Percentiles rank a stretch among this genome's conserved stretches.
phyloP scores from a whole-genome alignment of 2,888 invertebrate species.

The Mantis religiosa region DNA sequence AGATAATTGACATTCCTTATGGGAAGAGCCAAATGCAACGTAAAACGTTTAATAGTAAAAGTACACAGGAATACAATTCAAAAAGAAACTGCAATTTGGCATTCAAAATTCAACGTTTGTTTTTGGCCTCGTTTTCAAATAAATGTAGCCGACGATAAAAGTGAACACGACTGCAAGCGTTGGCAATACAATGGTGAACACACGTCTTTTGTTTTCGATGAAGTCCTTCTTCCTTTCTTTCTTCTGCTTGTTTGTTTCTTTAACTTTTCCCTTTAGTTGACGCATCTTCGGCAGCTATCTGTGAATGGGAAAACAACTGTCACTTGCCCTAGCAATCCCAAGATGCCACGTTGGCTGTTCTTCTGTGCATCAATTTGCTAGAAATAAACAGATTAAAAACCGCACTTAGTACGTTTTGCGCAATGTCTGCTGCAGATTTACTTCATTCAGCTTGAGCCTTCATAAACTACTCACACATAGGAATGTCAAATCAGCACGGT shows the following conservation, averaged over 20 bases:
- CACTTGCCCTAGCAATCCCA: background rate
- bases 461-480: background rate
- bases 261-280: slow-evolving; percentile 73
- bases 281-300: slow-evolving; percentile 55
- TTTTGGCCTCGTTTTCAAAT: slow-evolving; percentile 70
- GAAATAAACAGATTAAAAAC: background rate
- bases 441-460: background rate
- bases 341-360: background rate
- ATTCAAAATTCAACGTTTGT: slow-evolving; percentile 33
- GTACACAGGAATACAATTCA: background rate
- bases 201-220: slow-evolving; percentile 69
- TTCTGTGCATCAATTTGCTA: background rate
- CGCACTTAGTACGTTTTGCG: background rate
- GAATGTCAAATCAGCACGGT: background rate
- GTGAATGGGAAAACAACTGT: slow-evolving; percentile 4
- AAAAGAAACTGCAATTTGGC: background rate
- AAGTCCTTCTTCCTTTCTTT: slow-evolving; percentile 82
- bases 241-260: slow-evolving; percentile 79
- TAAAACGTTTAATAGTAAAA: background rate
- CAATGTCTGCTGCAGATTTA: background rate
- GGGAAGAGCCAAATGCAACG: background rate
- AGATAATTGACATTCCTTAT: background rate
- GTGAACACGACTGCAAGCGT: slow-evolving; percentile 65
- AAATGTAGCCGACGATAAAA: slow-evolving; percentile 71
- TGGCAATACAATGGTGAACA: slow-evolving; percentile 74